Base-by-base conservation (phyloP, 2,797 vertebrate genomes). In the Avahi laniger region DNA sequence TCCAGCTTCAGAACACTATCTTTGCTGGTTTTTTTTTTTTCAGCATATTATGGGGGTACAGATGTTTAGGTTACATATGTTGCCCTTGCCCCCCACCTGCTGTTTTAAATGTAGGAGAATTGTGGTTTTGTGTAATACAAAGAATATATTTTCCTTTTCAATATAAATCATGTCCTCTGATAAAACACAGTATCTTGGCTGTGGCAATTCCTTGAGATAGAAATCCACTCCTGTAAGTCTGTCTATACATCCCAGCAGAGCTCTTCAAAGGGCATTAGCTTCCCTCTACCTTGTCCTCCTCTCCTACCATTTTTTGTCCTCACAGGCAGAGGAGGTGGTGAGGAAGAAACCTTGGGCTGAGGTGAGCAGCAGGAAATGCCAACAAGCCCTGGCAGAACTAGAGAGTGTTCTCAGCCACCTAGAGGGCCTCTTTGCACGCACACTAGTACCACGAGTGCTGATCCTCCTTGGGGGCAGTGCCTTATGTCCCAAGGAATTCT, bases 391-490 rank as follows among this genome's bases (percentile, higher is more conserved):
- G 78, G 98, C 97, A 63, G 99, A 99, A 7, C 97, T 99, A 91
- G 99, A 99, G 61, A 99, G 98, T 35, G 95, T 99, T 78, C 97
- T 99, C 80, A 98, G 98, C 89, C 99, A 99, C 81, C 98, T 99
- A 79, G 99, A 99, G 97, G 97, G 98, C n/a, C 98, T 99, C 22
- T 99, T 99, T 95, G 99, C 99, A 30, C 98, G 99, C 43, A 99
- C 99, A 0, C 93, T 97, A 24, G 99, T 99, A 22, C 99, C 99
- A 17, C 98, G 99, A 0, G 99, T 99, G 94, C 99, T 99, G 48
- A 98, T 99, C 80, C 98, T 99, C 0, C 98, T 99, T 69, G 99
- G 99, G 1, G 99, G 99, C 63, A 99, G 98, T 2, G 89, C 98
- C 3, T 22, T 99, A 90, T 99, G 98, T 52, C 99, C 99, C 59